Conservation (phyloP, 2,113 vertebrate genomes). For the Gallinago undulata region DNA sequence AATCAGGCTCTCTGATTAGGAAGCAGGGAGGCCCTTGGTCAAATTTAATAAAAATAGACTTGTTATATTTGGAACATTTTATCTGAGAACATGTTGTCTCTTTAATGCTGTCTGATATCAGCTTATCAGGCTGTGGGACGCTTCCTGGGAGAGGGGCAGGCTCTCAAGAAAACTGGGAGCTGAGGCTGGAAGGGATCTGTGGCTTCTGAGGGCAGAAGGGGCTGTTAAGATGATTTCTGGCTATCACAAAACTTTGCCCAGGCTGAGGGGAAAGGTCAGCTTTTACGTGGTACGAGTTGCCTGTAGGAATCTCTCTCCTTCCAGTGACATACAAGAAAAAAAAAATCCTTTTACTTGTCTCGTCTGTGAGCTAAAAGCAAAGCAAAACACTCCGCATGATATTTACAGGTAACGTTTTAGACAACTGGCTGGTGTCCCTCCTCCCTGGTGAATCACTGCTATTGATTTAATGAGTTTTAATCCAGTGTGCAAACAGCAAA, state of each 20-base stretch:
- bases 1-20: constrained; percentile 41
- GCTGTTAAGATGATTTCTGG: not conserved
- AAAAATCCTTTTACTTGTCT: not conserved
- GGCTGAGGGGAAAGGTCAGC: not conserved
- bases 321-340: not conserved
- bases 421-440: not conserved
- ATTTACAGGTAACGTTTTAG: constrained; percentile 22
- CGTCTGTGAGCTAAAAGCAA: not conserved
- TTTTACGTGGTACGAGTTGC: not conserved
- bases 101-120: not conserved
- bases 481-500: not conserved
- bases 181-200: not conserved
- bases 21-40: constrained; percentile 42
- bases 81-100: constrained; percentile 15
- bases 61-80: constrained; percentile 52
- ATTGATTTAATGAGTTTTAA: constrained; percentile 6
- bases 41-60: constrained; percentile 63
- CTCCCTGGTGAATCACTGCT: not conserved
- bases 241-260: not conserved
- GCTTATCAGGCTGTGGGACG: not conserved
- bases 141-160: not conserved
- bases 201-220: not conserved
- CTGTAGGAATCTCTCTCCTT: not conserved
- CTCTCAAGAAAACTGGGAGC: not conserved
- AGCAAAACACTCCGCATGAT: not conserved